Base-by-base conservation (phyloP, 2,797 vertebrate genomes). In the Cetoscarus ocellatus region DNA sequence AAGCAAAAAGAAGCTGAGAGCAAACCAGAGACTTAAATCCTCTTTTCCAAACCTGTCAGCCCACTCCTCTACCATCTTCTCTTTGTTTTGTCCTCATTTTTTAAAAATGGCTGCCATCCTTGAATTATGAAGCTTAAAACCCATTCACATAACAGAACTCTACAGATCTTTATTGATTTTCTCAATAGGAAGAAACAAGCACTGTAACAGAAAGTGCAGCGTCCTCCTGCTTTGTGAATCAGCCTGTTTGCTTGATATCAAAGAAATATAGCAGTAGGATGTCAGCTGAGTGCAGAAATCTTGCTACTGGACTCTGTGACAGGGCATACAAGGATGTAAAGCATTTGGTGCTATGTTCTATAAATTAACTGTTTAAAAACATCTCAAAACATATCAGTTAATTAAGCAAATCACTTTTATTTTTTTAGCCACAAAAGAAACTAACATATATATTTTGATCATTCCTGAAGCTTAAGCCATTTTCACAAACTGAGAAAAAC, bases 81-180 rank as follows among this genome's bases (percentile, higher is more conserved):
- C 42, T 80, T 63, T 85, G 70, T 79, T 70, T 72, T 72, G 52
- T 59, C 61, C 55, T 61, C 12, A 65, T 85, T 82, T 80, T 54
- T 35, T 57, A 42, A 69, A 71, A 80, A 77, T 67, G 70, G 77
- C 70, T 77, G 68, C 70, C 78, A 79, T 58, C 55, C 61, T 14
- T 56, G 55, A 90, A 81, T 67, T 75, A 84, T 73, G 70, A 17
- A 8, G 17, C 58, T 59, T 70, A 57, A 36, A 56, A 57, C 50
- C 59, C 57, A 40, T 58, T 53, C 69, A 47, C 65, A 61, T 63
- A 52, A 57, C 52, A 6, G 56, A 71, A 62, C 49, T 73, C 9
- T 0, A 75, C 74, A 80, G 75, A 82, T 70, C 72, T 70, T 45
- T 61, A 82, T 72, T 76, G 74, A 80, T 81, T 82, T 61, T 34